A percentile compares a stretch with the other conserved stretches of the same genome.
These are phyloP conservation scores for Blastobasis lacticolella DNA, from an alignment of 2,888 invertebrate species.

Conservation along the genomic window DNA sequence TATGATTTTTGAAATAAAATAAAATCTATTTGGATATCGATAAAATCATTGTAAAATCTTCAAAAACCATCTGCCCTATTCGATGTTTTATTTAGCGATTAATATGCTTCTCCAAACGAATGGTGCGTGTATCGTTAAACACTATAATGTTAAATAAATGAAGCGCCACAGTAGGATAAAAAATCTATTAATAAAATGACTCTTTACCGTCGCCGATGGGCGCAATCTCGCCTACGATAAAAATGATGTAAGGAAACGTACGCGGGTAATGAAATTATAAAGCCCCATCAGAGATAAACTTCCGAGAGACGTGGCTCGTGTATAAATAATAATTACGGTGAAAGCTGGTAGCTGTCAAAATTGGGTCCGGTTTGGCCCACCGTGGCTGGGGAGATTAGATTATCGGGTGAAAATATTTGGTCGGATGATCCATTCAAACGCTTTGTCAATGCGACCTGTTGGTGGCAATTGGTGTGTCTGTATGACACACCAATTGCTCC, in stretches of 20 bases:
- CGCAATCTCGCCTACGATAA: slow-evolving; percentile 1
- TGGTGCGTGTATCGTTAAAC: not conserved
- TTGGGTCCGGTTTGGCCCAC: slow-evolving; percentile 29
- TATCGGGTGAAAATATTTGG: slow-evolving; percentile 48
- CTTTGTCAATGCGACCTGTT: slow-evolving; percentile 20
- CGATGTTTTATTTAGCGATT: not conserved
- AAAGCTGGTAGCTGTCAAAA: slow-evolving; percentile 56
- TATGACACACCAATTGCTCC: too few species aligned
- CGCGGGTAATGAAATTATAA: slow-evolving; percentile 26
- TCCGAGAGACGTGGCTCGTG: slow-evolving; percentile 31
- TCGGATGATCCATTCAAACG: slow-evolving; percentile 30
- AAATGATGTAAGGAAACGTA: slow-evolving; percentile 5
- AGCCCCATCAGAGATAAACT: slow-evolving; percentile 31
- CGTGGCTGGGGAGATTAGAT: slow-evolving; percentile 32
- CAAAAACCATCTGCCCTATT: too few species aligned
- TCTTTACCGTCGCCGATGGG: too few species aligned
- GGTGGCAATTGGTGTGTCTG: too few species aligned
- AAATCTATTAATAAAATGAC: too few species aligned
- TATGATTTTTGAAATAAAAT: too few species aligned
- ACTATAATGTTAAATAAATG: not conserved
- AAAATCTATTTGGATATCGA: too few species aligned
- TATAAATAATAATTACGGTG: slow-evolving; percentile 68
- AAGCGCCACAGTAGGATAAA: too few species aligned
- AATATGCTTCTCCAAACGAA: not conserved
- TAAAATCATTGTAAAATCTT: too few species aligned